phyloP scores from a whole-genome alignment of 2,113 vertebrate species.

The Tretioscincus oriximinensis region DNA sequence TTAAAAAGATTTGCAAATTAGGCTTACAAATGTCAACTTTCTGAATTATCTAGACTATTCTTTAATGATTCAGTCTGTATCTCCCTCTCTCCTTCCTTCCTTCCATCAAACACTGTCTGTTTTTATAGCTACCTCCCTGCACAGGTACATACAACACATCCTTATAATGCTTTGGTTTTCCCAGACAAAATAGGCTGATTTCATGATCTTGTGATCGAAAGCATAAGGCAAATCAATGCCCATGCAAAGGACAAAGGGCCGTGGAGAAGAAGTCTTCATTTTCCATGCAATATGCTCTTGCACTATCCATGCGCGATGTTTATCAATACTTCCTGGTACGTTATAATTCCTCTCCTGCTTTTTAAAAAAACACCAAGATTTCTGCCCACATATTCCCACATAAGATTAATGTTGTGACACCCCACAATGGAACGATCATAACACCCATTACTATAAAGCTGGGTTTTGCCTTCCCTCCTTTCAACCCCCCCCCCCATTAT shows the following conservation, averaged over 20 bases:
- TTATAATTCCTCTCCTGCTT: not conserved
- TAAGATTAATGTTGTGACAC: slow-evolving; percentile 76
- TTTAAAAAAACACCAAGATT: slow-evolving; percentile 27
- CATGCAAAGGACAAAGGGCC: slow-evolving; percentile 10
- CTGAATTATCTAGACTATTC: not conserved
- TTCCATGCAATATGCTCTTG: slow-evolving; percentile 26
- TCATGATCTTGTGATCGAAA: not conserved
- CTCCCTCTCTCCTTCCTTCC: not conserved
- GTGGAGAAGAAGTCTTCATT: slow-evolving; percentile 7
- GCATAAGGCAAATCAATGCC: not conserved
- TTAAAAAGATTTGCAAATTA: not conserved
- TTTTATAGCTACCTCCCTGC: not conserved
- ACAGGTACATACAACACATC: not conserved
- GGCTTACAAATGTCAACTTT: not conserved
- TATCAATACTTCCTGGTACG: slow-evolving; percentile 9
- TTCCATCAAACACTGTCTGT: not conserved
- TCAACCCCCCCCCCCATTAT: too few relatives aligned
- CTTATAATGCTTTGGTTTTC: not conserved
- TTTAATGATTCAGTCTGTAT: not conserved
- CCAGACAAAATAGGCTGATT: not conserved
- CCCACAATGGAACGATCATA: slow-evolving; percentile 69
- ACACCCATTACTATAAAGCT: slow-evolving; percentile 73
- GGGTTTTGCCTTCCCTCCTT: slow-evolving; percentile 39
- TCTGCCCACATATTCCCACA: slow-evolving; percentile 48
- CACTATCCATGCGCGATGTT: slow-evolving; percentile 20